Base-by-base conservation (phyloP, 2,113 vertebrate species). In the Pterophyllum scalare region DNA sequence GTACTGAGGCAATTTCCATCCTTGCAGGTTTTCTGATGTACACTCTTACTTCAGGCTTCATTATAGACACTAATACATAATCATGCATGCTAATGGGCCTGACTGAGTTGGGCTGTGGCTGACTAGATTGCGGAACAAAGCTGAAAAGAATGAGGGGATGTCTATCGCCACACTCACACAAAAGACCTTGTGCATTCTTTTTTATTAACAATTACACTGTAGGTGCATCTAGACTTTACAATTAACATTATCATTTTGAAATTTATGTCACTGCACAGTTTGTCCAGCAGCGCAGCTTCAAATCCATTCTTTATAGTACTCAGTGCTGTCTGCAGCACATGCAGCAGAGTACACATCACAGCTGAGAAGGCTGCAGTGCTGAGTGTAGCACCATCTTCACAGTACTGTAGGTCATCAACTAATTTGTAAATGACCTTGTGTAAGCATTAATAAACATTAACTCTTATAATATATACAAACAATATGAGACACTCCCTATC, bases 31-130 rank as follows among this genome's bases (percentile, higher is more conserved):
- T 95, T 91, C 88, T 90, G 92, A 94, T 91, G 89, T 95, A 92
- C 91, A 89, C 90, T 85, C 88, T 92, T 93, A 91, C 92, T 94
- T 92, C 80, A 85, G 92, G 86, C 91, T 94, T 93, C 92, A 94
- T 96, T 95, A 94, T 93, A 90, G 93, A 93, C 89, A 88, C 86
- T 81, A 91, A 95, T 94, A 94, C 86, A 89, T 93, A 94, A 94
- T 94, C 93, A 91, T 94, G 91, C 93, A 94, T 93, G 94, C 93
- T 94, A 94, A 96, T 95, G 88, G 83, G 38, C 43, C 83, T 72
- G 83, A 82, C 87, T 83, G 87, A 87, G 90, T 85, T 24, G 59
- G 74, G 74, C 88, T 86, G 83, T 1, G 80, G 72, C 91, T 89
- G 87, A 90, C 82, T 79, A 91, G 83, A 87, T 77, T 87, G 89